These are phyloP conservation scores for Pseudopipra pipra DNA, from an alignment of 2,113 vertebrate species.

Conservation along the genomic window DNA sequence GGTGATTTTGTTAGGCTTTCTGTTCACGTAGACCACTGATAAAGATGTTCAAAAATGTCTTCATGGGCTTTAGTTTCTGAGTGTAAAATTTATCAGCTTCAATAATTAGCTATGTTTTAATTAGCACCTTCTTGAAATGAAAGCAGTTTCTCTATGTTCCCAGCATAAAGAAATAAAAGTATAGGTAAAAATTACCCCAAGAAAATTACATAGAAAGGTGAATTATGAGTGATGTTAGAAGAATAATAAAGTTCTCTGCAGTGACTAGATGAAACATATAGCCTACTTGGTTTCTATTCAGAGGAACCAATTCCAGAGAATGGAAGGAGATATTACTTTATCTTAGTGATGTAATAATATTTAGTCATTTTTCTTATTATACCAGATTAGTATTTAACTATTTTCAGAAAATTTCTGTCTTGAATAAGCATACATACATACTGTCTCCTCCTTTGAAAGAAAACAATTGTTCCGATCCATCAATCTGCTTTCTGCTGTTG, in stretches of 20 bases:
- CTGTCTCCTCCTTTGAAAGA: background rate
- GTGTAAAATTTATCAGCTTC: background rate
- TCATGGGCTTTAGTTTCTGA: background rate
- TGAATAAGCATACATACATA: accelerated
- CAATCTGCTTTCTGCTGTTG: background rate
- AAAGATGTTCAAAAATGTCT: background rate
- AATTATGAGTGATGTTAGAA: background rate
- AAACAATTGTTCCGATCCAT: background rate
- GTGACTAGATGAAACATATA: background rate
- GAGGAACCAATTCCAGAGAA: background rate
- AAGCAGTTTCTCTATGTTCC: background rate
- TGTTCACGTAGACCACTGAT: background rate
- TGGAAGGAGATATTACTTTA: background rate
- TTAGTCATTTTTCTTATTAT: background rate
- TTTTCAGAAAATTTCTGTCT: background rate
- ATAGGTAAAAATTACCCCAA: background rate
- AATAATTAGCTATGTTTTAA: background rate
- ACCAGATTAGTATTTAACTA: background rate
- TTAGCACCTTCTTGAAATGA: background rate
- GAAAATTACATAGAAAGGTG: background rate
- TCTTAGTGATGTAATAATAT: background rate
- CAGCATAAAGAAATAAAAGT: background rate
- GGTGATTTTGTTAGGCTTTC: background rate
- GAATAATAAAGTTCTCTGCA: background rate
- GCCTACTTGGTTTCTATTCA: background rate